phyloP scores from a whole-genome alignment of 2,888 invertebrate species.

The Leptinotarsa peninsularis region DNA sequence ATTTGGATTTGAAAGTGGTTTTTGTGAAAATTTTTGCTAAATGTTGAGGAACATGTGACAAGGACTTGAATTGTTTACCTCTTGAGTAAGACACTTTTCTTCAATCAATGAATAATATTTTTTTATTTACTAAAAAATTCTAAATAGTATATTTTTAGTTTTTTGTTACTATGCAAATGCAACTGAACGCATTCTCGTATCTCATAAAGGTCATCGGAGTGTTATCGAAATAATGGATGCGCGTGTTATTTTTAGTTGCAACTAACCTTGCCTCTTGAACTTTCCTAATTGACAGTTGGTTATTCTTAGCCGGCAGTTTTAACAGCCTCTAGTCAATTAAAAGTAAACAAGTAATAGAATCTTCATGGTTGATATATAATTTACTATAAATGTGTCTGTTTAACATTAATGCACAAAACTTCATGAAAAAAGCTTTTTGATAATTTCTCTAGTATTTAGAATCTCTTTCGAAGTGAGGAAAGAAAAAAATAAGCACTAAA shows the following conservation, averaged over 20 bases:
- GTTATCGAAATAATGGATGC: conserved; percentile 20
- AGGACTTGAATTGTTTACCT: conserved; percentile 29
- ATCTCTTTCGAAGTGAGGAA: no score
- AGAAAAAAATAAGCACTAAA: no score
- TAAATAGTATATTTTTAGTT: not conserved
- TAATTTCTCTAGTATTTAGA: no score
- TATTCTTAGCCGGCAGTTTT: conserved; percentile 18
- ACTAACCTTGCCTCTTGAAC: conserved; percentile 23
- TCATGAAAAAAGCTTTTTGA: no score
- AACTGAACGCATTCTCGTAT: conserved; percentile 2
- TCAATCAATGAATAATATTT: no score
- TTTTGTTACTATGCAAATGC: not conserved
- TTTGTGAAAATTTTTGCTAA: conserved; percentile 6
- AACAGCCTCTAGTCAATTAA: not conserved
- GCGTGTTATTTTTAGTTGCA: conserved; percentile 18
- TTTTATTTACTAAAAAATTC: no score
- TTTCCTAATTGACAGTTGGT: conserved; percentile 18
- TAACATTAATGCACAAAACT: not conserved
- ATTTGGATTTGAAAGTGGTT: conserved; percentile 12
- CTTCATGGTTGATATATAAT: not conserved
- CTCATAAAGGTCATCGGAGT: conserved; percentile 7
- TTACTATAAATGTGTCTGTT: not conserved
- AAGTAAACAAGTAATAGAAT: not conserved
- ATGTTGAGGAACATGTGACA: conserved; percentile 40
- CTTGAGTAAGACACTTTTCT: conserved; percentile 35